Evolutionary conservation across 2,888 invertebrate genomes (phyloP).

Genomic region (Drosophila gaucha): DNA sequence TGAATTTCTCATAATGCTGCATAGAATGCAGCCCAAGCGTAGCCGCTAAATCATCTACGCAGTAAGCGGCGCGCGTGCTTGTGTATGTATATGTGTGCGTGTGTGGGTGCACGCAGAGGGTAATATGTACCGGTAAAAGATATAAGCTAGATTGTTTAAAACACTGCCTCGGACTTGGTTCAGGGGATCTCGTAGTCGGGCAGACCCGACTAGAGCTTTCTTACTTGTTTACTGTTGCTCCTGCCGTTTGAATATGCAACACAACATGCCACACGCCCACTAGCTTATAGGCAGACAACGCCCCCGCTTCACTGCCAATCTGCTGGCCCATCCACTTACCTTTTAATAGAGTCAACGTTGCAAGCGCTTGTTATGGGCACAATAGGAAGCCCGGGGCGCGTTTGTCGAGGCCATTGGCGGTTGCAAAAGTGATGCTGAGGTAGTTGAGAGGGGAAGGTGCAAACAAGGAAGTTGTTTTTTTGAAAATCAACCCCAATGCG

Average conservation of each 20-base stretch:
- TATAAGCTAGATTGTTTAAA: too few relatives aligned
- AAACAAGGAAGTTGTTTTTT: conserved; percentile 64
- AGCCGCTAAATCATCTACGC: too few relatives aligned
- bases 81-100: too few relatives aligned
- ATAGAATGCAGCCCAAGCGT: too few relatives aligned
- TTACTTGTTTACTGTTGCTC: conserved; percentile 39
- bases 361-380: conserved; percentile 27
- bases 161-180: too few relatives aligned
- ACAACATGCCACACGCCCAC: conserved; percentile 44
- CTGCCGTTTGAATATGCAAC: conserved; percentile 43
- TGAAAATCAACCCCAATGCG: too few relatives aligned
- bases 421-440: neutral
- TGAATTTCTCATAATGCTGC: too few relatives aligned
- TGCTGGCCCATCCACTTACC: neutral
- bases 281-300: conserved; percentile 38
- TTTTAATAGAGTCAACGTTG: conserved; percentile 29
- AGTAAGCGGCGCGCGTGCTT: too few relatives aligned
- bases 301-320: neutral
- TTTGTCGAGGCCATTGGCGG: conserved; percentile 45
- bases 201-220: too few relatives aligned
- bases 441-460: conserved; percentile 44
- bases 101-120: too few relatives aligned
- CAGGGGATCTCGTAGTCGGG: too few relatives aligned
- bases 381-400: conserved; percentile 40
- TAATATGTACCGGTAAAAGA: too few relatives aligned